These are phyloP conservation scores for Chironomus tepperi DNA, from an alignment of 1,140 invertebrate genomes.

Conservation along the genomic window DNA sequence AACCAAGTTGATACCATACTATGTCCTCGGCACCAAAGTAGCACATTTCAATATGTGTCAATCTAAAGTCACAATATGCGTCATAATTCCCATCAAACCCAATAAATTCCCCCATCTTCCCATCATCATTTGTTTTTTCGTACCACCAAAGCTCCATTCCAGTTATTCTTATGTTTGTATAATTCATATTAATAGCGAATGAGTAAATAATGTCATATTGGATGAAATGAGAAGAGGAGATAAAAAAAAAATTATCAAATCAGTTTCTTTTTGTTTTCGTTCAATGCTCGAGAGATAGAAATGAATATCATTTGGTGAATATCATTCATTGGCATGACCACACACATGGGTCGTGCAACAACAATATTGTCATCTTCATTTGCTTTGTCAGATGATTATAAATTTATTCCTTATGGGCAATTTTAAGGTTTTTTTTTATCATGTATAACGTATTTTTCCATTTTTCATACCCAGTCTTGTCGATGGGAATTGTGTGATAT, in stretches of 20 bases:
- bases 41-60: no score
- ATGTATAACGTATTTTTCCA: no score
- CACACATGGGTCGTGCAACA: neutral
- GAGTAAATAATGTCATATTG: slow-evolving; percentile 22
- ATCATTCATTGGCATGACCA: neutral
- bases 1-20: no score
- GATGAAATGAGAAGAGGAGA: neutral
- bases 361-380: neutral
- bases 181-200: slow-evolving; percentile 18
- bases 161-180: neutral
- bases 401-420: neutral
- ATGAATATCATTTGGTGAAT: neutral
- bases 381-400: neutral
- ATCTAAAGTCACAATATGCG: no score
- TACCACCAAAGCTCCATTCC: neutral
- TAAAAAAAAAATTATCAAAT: neutral
- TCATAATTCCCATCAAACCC: no score
- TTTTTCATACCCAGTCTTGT: no score
- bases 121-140: neutral
- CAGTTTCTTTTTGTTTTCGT: neutral
- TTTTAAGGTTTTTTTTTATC: neutral
- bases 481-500: no score
- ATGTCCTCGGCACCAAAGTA: no score
- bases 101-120: no score
- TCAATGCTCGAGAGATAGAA: neutral